Evolutionary conservation across 2,888 invertebrate species (phyloP).

Genomic region (Pristionchus fissidentatus): DNA sequence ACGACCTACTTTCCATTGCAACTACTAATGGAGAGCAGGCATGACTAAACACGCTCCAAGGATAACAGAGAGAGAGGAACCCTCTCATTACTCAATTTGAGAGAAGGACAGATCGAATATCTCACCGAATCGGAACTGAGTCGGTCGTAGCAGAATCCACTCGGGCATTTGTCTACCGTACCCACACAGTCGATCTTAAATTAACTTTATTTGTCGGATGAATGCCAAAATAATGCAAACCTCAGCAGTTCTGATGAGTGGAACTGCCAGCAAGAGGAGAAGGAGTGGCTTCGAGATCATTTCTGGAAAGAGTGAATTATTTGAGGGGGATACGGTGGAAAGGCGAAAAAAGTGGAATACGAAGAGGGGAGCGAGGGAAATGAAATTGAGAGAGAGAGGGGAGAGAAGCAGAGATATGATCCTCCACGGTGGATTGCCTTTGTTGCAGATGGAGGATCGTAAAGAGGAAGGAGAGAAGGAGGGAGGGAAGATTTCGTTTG

Average conservation of each 20-base stretch:
- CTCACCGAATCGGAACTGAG: background rate
- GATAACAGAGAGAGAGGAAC: background rate
- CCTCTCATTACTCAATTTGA: slow-evolving; percentile 46
- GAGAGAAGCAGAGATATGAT: slow-evolving; percentile 40
- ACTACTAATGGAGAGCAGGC: slow-evolving; percentile 42
- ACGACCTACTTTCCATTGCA: slow-evolving; percentile 40
- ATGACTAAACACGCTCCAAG: slow-evolving; percentile 33
- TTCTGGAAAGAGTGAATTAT: background rate
- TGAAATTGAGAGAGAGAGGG: background rate
- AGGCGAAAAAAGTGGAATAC: slow-evolving; percentile 18
- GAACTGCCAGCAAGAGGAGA: background rate
- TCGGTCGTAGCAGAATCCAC: slow-evolving; percentile 10
- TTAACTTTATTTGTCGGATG: background rate
- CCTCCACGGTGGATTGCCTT: slow-evolving; percentile 14
- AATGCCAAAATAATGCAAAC: too few relatives aligned
- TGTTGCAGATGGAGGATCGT: slow-evolving; percentile 28
- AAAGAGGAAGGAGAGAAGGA: background rate
- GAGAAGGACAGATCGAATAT: background rate
- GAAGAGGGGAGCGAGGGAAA: background rate
- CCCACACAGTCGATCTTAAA: background rate
- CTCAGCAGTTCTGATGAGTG: background rate
- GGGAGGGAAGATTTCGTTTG: background rate
- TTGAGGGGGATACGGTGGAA: background rate
- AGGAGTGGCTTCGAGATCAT: slow-evolving; percentile 24
- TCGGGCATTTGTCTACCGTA: background rate